These are phyloP conservation scores for Folsomia candida DNA, from an alignment of 2,888 invertebrate genomes.

Conservation along the genomic window DNA sequence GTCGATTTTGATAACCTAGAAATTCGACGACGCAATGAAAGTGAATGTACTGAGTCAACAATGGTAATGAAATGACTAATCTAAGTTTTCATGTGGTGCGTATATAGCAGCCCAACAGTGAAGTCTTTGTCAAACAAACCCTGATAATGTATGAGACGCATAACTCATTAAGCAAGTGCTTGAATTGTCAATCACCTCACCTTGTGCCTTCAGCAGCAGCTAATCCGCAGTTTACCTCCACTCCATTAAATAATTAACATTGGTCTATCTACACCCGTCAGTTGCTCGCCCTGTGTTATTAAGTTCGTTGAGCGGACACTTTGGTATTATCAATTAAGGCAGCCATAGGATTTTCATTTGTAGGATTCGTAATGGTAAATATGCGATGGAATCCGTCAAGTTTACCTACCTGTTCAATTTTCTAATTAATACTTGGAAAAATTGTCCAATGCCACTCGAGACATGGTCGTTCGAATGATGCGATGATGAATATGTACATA, in stretches of 20 bases:
- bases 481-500: neutral
- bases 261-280: neutral
- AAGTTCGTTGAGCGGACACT: too few relatives aligned
- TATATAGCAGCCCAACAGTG: too few relatives aligned
- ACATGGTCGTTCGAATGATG: neutral
- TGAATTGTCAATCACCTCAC: neutral
- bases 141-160: neutral
- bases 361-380: too few relatives aligned
- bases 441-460: too few relatives aligned
- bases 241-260: neutral
- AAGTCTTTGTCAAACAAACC: neutral
- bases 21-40: neutral
- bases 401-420: too few relatives aligned
- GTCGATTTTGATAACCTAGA: conserved; percentile 10
- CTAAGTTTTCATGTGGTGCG: too few relatives aligned
- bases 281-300: neutral
- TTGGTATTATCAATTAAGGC: too few relatives aligned
- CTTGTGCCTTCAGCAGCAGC: neutral
- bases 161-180: neutral
- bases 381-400: too few relatives aligned
- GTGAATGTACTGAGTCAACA: neutral
- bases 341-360: too few relatives aligned
- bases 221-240: neutral
- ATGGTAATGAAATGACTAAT: neutral
- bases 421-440: too few relatives aligned